These are phyloP conservation scores for Oenanthe melanoleuca DNA, from an alignment of 2,113 vertebrate species.

Conservation along the genomic window DNA sequence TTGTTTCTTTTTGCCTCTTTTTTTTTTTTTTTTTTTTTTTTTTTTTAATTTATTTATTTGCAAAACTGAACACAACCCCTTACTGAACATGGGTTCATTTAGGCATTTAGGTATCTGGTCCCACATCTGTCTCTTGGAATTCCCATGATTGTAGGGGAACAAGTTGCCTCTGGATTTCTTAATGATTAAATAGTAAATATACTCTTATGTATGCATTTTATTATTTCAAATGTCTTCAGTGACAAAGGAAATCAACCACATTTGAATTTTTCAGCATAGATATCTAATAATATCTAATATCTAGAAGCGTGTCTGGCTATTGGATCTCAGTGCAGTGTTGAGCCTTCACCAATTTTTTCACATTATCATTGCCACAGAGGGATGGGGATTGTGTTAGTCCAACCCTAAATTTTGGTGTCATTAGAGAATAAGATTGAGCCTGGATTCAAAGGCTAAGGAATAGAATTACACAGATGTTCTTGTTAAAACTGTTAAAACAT, in stretches of 20 bases:
- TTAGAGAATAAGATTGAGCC: not conserved
- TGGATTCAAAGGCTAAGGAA: not conserved
- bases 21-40: not conserved
- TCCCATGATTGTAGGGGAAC: not conserved
- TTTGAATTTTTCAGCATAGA: not conserved
- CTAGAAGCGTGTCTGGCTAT: not conserved
- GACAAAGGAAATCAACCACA: not conserved
- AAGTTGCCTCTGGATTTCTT: not conserved
- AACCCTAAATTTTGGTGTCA: not conserved
- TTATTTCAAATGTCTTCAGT: not conserved
- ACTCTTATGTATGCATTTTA: not conserved
- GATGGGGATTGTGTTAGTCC: not conserved
- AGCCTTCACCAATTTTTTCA: not conserved
- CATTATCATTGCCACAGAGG: not conserved
- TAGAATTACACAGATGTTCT: not conserved
- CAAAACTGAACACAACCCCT: not conserved
- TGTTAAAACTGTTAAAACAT: not conserved
- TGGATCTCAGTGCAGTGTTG: not conserved
- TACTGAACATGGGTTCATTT: not conserved
- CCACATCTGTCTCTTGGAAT: fast-evolving
- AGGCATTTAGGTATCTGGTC: not conserved
- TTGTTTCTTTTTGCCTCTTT: not conserved
- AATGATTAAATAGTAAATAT: not conserved
- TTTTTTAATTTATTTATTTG: not conserved
- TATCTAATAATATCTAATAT: no score